Evolutionary conservation across 2,113 vertebrate species (phyloP).

Genomic region (Grus americana): DNA sequence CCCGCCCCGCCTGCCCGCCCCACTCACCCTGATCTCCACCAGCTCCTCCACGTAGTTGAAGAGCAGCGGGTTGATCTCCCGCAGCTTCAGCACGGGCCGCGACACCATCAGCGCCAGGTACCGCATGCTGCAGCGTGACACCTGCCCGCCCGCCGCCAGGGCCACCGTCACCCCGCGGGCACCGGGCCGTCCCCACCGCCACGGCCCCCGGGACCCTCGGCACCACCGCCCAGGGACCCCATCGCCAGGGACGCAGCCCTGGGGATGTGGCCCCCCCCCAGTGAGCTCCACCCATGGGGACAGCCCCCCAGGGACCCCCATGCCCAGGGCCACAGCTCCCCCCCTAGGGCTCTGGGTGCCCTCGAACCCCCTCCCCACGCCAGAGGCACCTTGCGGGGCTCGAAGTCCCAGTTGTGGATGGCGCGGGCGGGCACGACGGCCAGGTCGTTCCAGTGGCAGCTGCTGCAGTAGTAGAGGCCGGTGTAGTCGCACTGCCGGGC

Average conservation of each 20-base stretch:
- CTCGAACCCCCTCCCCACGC: not conserved
- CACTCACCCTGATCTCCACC: conserved; percentile 92
- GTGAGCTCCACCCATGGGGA: not conserved
- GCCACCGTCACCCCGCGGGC: not conserved
- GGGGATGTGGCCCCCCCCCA: too few relatives aligned
- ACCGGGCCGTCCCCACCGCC: not conserved
- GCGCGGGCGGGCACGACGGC: conserved; percentile 89
- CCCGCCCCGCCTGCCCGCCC: not conserved
- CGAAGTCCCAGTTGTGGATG: conserved; percentile 99
- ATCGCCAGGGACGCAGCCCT: not conserved
- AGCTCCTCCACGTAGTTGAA: conserved; percentile 98
- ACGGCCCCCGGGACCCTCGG: accelerated
- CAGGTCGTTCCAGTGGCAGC: conserved; percentile 96
- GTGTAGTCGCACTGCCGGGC: conserved; percentile 97
- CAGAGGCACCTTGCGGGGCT: conserved; percentile 86
- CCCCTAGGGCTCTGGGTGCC: not conserved
- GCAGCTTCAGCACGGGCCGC: conserved; percentile 89
- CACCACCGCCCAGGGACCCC: not conserved
- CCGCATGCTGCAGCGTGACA: conserved; percentile 93
- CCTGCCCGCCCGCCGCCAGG: conserved; percentile 63
- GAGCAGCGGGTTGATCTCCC: conserved; percentile 94
- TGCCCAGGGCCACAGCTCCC: not conserved
- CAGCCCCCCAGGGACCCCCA: not conserved
- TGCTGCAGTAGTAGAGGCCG: conserved; percentile 95
- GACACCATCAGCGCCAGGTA: conserved; percentile 93